These are phyloP conservation scores for Drosophila paranaensis DNA, from an alignment of 2,888 invertebrate genomes.

Conservation along the genomic window DNA sequence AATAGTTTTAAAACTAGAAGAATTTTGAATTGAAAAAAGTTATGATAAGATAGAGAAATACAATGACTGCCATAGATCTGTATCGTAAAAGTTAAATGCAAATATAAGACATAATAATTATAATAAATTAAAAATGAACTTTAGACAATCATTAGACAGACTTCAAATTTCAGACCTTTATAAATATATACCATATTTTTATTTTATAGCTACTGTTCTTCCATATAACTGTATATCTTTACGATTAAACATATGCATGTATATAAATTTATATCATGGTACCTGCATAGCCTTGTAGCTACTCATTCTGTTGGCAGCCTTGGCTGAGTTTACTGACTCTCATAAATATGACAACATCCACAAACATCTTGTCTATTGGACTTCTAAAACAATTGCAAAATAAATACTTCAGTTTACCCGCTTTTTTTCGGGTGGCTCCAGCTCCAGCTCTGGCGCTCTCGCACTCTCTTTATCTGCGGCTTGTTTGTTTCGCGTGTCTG, in stretches of 20 bases:
- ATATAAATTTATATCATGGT: neutral
- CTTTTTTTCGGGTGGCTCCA: neutral
- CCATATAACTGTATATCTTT: neutral
- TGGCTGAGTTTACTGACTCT: constrained; percentile 48
- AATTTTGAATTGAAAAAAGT: too few relatives aligned
- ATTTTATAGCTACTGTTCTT: neutral
- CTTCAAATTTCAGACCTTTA: too few relatives aligned
- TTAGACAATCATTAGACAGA: too few relatives aligned
- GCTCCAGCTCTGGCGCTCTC: neutral
- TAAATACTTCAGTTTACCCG: constrained; percentile 17
- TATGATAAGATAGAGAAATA: too few relatives aligned
- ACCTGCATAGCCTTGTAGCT: constrained; percentile 4
- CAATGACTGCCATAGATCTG: too few relatives aligned
- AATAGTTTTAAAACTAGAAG: too few relatives aligned
- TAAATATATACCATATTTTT: too few relatives aligned
- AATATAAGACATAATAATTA: too few relatives aligned
- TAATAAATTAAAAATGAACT: too few relatives aligned
- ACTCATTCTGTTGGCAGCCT: constrained; percentile 31
- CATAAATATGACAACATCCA: constrained; percentile 9
- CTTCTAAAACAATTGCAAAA: constrained; percentile 54
- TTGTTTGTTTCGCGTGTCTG: constrained; percentile 51
- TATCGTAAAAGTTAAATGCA: too few relatives aligned
- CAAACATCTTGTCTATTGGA: constrained; percentile 26
- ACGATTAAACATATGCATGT: too few relatives aligned
- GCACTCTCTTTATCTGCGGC: constrained; percentile 5